Base-by-base conservation (phyloP, 2,888 invertebrate genomes). In the Phengaris alcon region DNA sequence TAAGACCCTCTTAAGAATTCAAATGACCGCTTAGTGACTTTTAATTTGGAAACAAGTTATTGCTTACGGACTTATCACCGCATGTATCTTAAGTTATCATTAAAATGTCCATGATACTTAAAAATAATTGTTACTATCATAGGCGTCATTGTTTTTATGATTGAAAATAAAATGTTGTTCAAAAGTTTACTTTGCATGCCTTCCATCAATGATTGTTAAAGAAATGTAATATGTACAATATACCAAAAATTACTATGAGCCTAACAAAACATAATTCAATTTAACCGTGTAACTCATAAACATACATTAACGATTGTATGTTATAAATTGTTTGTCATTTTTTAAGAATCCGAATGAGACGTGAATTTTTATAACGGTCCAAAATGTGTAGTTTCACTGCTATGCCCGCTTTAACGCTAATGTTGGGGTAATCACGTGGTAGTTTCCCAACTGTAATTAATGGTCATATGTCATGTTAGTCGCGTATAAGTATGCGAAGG, bases 401-500 rank as follows among this genome's bases (percentile, higher is more conserved):
- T 35, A 35, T 68, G 12, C 5, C 54, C 72, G 54, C 22, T 72
- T 72, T 72, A 72, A 72, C 72, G 52, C 35, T 72, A 75, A 70
- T 75, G 75, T 75, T 74, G 12, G 68, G 76, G 75, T 76, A 78
- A 76, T 76, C 79, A 72, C 51, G 70, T 78, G 75, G 74, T 68
- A 52, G 77, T 79, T 79, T 79, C 77, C 79, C 85, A 86, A 83
- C 81, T 83, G 84, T 84, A 88, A 91, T 91, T 89, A 91, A 91
- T 91, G 88, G 86, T 88, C 88, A 86, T 87, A 90, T 90, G 91
- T 88, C 90, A 89, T 90, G 89, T 86, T 84, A 84, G 85, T 84
- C 83, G 88, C 88, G 86, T 88, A 87, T 72, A 90, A 90, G 88
- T 89, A 93, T 91, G 93, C 92, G 93, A 93, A 93, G 88, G 84